Conservation (phyloP, 2,113 vertebrate genomes). For the Caretta caretta region DNA sequence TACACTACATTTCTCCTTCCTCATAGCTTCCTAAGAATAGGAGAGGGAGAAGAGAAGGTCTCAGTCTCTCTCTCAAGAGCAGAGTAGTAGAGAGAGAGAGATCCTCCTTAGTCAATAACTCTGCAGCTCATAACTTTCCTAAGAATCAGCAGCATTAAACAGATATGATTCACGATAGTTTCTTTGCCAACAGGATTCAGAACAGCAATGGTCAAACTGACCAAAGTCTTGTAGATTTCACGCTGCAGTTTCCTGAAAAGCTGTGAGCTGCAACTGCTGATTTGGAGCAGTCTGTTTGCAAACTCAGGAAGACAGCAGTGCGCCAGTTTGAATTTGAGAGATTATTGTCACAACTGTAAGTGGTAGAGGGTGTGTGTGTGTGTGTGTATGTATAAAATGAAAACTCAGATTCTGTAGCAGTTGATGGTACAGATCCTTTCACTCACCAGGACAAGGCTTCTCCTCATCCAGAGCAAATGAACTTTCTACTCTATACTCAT, state of each 20-base stretch:
- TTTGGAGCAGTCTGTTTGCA: neutral
- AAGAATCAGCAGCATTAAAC: neutral
- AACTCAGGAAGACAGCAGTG: neutral
- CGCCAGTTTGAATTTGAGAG: neutral
- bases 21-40: neutral
- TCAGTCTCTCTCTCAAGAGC: neutral
- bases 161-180: neutral
- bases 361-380: neutral
- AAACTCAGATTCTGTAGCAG: neutral
- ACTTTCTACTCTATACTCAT: neutral
- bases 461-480: neutral
- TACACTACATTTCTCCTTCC: neutral
- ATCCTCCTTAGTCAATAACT: neutral
- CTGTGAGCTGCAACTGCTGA: neutral
- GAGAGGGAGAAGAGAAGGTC: neutral
- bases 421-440: neutral
- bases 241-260: neutral
- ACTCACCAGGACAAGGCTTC: neutral
- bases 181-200: neutral
- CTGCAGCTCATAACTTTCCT: neutral
- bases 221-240: neutral
- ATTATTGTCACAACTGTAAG: neutral
- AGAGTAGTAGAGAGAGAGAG: accelerated
- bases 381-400: neutral
- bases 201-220: neutral